These are phyloP conservation scores for Eristalinus sepulchralis DNA, from an alignment of 2,888 invertebrate species.

Conservation along the genomic window DNA sequence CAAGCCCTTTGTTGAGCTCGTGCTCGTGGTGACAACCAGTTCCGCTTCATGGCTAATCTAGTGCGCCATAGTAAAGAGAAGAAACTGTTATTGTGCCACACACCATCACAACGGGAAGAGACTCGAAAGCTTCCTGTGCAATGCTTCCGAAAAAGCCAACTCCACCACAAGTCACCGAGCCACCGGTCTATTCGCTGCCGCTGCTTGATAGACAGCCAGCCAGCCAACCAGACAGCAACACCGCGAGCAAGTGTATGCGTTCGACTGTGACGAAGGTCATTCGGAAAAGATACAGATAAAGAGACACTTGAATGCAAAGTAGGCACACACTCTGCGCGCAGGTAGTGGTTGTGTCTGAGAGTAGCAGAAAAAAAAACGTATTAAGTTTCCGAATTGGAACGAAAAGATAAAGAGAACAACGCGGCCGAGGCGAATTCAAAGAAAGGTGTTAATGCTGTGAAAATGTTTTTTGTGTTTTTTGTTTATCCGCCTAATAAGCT, in stretches of 20 bases:
- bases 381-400: constrained; percentile 51
- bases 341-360: constrained; percentile 11
- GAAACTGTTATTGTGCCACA: not conserved
- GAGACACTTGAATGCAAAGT: constrained; percentile 45
- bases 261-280: constrained; percentile 63
- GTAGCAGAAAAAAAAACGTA: constrained; percentile 7
- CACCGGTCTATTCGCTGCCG: not conserved
- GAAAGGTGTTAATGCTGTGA: constrained; percentile 62
- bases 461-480: constrained; percentile 49
- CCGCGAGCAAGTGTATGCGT: constrained; percentile 29
- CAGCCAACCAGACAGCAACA: not conserved
- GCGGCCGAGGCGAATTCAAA: constrained; percentile 23
- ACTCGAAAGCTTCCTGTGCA: constrained; percentile 30
- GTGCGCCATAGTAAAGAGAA: not conserved
- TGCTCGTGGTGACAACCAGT: not conserved
- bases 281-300: constrained; percentile 26
- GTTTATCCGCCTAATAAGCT: constrained; percentile 42
- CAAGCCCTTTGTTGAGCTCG: constrained; percentile 43
- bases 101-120: constrained; percentile 1
- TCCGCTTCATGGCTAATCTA: not conserved
- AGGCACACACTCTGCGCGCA: constrained; percentile 4
- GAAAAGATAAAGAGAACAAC: constrained; percentile 21
- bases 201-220: not conserved
- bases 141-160: constrained; percentile 56
- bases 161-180: not conserved